These are phyloP conservation scores for Myotis daubentonii DNA, from an alignment of 2,797 vertebrate species.

Conservation along the genomic window DNA sequence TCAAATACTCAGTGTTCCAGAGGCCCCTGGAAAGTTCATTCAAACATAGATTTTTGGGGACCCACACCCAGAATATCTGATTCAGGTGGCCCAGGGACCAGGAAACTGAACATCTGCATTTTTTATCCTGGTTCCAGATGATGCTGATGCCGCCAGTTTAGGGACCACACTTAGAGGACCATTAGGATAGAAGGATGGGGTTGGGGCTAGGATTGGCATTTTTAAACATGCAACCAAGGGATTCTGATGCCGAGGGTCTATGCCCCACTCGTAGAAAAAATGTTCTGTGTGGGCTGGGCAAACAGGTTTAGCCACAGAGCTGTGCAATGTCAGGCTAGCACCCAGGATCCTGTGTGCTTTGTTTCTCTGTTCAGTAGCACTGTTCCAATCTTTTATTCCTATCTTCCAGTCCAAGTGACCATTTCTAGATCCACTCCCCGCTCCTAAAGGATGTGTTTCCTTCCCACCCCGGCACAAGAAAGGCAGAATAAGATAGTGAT, in stretches of 20 bases:
- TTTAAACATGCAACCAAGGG: not conserved
- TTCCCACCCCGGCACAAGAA: not conserved
- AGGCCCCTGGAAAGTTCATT: not conserved
- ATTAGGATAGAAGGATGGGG: not conserved
- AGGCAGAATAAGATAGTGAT: not conserved
- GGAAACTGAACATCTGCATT: not conserved
- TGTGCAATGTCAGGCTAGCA: not conserved
- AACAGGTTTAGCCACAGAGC: not conserved
- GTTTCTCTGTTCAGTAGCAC: not conserved
- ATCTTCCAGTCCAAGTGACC: not conserved
- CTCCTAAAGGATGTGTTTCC: not conserved
- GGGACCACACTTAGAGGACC: not conserved
- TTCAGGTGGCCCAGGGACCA: not conserved
- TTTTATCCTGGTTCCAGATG: not conserved
- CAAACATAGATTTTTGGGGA: not conserved
- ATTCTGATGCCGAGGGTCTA: not conserved
- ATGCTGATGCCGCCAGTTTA: not conserved
- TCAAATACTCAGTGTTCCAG: not conserved
- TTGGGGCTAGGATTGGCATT: not conserved
- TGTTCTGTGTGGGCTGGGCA: not conserved
- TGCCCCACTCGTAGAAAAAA: not conserved
- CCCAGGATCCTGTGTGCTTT: not conserved
- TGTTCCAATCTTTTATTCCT: not conserved
- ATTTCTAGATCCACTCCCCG: not conserved
- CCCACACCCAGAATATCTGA: not conserved